Conservation (phyloP, 2,113 vertebrate species). For the Amphiprion ocellaris region DNA sequence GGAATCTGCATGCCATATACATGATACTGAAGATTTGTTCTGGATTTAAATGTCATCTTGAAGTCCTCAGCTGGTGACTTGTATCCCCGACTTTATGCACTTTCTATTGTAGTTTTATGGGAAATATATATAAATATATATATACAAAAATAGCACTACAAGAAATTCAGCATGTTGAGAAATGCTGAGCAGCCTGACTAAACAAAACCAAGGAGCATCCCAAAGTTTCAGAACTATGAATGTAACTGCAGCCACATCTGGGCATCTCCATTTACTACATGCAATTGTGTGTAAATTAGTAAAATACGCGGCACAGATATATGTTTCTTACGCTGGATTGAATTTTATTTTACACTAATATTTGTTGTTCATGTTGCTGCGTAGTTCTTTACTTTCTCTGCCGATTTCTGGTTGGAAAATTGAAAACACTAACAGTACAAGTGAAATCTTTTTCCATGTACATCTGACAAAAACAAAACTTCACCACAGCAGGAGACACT, state of each 20-base stretch:
- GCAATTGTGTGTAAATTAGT: not conserved
- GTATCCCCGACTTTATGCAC: not conserved
- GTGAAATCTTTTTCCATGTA: no score
- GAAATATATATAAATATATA: not conserved
- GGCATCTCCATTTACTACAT: no score
- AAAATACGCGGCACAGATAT: no score
- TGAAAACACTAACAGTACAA: no score
- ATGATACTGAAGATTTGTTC: no score
- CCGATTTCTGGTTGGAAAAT: no score
- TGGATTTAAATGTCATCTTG: no score
- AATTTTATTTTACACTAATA: not conserved
- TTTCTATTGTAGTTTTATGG: conserved; percentile 1
- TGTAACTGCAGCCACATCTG: not conserved
- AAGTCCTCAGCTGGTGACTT: no score
- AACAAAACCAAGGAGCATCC: not conserved
- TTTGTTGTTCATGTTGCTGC: conserved; percentile 18
- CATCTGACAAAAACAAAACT: no score
- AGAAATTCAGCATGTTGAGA: not conserved
- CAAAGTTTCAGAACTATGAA: not conserved
- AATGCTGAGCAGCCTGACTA: not conserved
- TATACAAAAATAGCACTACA: conserved; percentile 9
- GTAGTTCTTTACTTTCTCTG: not conserved
- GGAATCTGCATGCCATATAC: no score
- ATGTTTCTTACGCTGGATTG: not conserved
- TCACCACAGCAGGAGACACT: no score